A percentile compares a stretch with the other conserved stretches of the same genome.
Conservation (phyloP, 2,113 vertebrate genomes). For the Psilopogon haemacephalus region DNA sequence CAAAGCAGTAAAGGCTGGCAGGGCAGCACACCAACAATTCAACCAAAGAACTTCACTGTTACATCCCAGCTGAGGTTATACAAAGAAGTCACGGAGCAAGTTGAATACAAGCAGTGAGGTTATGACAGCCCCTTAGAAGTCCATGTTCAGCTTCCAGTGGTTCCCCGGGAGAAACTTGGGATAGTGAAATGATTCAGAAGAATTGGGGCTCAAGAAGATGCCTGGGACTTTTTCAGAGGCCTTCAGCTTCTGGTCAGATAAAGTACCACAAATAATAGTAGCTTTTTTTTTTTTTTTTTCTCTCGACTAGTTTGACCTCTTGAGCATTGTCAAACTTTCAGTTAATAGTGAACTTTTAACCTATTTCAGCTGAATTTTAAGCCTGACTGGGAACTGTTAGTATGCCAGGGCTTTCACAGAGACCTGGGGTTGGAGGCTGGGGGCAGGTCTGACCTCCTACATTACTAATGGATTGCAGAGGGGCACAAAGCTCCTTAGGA, state of each 20-base stretch:
- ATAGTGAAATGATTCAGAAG: neutral
- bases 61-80: neutral
- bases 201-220: neutral
- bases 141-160: neutral
- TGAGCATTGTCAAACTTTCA: neutral
- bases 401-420: neutral
- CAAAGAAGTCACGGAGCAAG: neutral
- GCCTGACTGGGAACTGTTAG: neutral
- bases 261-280: neutral
- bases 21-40: neutral
- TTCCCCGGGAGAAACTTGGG: neutral
- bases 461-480: rapidly evolving
- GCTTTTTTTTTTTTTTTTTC: neutral
- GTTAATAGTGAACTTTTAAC: neutral
- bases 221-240: neutral
- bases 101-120: neutral
- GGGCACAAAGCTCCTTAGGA: neutral
- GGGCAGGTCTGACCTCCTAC: neutral
- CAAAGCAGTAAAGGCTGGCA: neutral
- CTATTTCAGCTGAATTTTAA: neutral
- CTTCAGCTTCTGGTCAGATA: neutral
- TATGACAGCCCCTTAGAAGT: neutral
- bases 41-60: neutral
- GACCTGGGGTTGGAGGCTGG: neutral
- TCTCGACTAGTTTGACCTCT: neutral